phyloP scores from a whole-genome alignment of 2,888 invertebrate genomes.

The Dorcus hopei region DNA sequence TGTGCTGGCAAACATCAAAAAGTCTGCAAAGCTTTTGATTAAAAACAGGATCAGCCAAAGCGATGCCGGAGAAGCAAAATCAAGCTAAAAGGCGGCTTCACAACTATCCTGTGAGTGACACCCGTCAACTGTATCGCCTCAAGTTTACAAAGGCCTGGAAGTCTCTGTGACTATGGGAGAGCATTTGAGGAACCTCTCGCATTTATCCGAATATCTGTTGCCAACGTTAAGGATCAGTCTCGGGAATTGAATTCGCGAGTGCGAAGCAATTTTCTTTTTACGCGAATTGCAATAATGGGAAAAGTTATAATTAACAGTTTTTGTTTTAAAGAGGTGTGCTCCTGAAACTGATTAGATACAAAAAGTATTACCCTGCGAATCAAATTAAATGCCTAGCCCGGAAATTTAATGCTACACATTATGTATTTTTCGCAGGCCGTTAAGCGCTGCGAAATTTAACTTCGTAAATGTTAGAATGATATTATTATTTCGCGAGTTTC shows the following conservation, averaged over 20 bases:
- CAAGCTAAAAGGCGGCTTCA: constrained; percentile 25
- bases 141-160: constrained; percentile 37
- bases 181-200: constrained; percentile 28
- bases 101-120: constrained; percentile 36
- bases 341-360: constrained; percentile 16
- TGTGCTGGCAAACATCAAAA: constrained; percentile 36
- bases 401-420: too few species aligned
- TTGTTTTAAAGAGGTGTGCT: constrained; percentile 22
- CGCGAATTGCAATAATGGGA: constrained; percentile 38
- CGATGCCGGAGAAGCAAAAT: constrained; percentile 28
- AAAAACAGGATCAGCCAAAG: constrained; percentile 30
- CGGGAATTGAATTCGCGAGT: constrained; percentile 38
- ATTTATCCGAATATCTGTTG: constrained; percentile 30
- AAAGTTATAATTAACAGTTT: constrained; percentile 40
- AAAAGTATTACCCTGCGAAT: background rate
- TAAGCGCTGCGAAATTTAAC: too few species aligned
- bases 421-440: too few species aligned
- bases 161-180: constrained; percentile 27
- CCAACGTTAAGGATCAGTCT: too few species aligned
- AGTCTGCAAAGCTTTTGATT: constrained; percentile 34
- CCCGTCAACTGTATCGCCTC: constrained; percentile 37
- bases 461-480: too few species aligned
- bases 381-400: too few species aligned
- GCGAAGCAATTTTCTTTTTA: constrained; percentile 42
- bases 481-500: too few species aligned